Conservation (phyloP, 2,113 vertebrate genomes). For the Calcarius ornatus region DNA sequence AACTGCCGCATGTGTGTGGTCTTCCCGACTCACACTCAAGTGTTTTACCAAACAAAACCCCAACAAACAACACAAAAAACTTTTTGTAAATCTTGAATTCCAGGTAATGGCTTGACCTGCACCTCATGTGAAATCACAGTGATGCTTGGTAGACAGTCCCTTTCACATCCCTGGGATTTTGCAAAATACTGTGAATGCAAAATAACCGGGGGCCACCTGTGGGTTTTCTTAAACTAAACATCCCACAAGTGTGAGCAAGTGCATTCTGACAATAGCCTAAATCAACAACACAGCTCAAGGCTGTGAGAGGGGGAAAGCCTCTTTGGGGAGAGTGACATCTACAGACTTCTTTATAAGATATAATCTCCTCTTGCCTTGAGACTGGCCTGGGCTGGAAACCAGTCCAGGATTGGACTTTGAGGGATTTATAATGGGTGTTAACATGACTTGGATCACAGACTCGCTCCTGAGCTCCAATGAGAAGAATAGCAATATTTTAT, state of each 20-base stretch:
- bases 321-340: constrained; percentile 28
- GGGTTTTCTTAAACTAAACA: constrained; percentile 50
- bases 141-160: not conserved
- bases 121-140: not conserved
- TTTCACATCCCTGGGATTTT: constrained; percentile 22
- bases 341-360: constrained; percentile 5
- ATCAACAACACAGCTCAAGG: not conserved
- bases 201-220: constrained; percentile 34
- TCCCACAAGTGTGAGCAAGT: constrained; percentile 40
- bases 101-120: constrained; percentile 24
- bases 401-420: not conserved
- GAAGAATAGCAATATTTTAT: not conserved
- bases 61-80: not conserved
- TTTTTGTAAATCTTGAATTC: constrained; percentile 24
- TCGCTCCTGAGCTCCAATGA: accelerated
- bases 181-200: not conserved
- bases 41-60: not conserved
- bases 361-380: not conserved
- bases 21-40: not conserved
- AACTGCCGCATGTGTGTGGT: constrained; percentile 37
- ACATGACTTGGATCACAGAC: not conserved
- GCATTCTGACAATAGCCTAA: constrained; percentile 45
- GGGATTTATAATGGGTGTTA: not conserved
- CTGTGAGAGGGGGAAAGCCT: not conserved
- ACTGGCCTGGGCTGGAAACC: not conserved